These are phyloP conservation scores for Eulemur albifrons DNA, from an alignment of 2,797 vertebrate genomes.

Conservation along the genomic window DNA sequence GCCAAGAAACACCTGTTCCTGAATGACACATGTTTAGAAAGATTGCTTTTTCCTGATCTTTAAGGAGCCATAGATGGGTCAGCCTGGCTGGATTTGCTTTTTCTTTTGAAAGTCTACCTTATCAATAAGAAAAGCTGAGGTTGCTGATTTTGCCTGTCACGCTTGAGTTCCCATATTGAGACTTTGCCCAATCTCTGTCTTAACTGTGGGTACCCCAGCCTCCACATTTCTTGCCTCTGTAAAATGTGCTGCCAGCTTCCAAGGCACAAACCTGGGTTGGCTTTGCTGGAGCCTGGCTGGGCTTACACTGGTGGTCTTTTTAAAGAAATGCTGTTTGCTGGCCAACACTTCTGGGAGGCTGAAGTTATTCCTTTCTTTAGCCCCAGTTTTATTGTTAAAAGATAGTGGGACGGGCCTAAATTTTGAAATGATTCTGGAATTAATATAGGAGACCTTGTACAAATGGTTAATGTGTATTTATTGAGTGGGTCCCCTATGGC, in stretches of 20 bases:
- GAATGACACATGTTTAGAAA: neutral
- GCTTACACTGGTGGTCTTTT: neutral
- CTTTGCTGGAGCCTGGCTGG: neutral
- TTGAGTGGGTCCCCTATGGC: neutral
- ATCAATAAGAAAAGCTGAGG: neutral
- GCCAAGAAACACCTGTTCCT: neutral
- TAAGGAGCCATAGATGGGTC: neutral
- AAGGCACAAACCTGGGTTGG: neutral
- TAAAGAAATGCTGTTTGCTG: neutral
- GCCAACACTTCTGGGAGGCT: neutral
- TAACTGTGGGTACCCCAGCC: neutral
- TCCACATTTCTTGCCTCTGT: neutral
- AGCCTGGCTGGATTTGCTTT: neutral
- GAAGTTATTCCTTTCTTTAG: neutral
- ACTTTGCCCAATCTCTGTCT: neutral
- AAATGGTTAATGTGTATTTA: neutral
- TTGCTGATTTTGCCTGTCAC: neutral
- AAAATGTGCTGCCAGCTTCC: neutral
- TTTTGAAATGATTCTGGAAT: constrained; percentile 13
- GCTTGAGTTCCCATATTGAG: neutral
- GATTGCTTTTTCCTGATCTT: neutral
- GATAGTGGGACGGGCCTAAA: neutral
- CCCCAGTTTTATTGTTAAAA: constrained; percentile 31
- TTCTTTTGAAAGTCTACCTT: neutral
- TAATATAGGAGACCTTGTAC: neutral